A percentile compares a stretch with the other conserved stretches of the same genome.
phyloP scores from a whole-genome alignment of 2,888 invertebrate genomes.

The Brassicogethes aeneus region DNA sequence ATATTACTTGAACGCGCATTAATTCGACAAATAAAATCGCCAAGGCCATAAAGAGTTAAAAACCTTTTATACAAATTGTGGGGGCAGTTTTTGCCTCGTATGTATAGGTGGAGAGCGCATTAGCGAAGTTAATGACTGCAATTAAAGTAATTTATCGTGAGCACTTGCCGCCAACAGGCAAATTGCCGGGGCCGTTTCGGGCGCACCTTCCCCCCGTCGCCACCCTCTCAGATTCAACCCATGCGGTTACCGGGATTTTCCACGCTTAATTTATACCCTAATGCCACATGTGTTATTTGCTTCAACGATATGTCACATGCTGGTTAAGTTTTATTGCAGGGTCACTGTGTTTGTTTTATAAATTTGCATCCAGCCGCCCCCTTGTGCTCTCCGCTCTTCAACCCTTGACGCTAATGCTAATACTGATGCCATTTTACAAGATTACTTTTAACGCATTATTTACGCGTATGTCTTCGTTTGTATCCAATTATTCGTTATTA shows the following conservation, averaged over 20 bases:
- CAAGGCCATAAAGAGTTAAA: too few species aligned
- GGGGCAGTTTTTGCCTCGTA: too few species aligned
- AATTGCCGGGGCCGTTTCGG: constrained; percentile 26
- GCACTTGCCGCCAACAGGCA: constrained; percentile 24
- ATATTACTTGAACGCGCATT: too few species aligned
- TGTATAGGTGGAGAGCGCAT: constrained; percentile 28
- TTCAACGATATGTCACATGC: constrained; percentile 28
- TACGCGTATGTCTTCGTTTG: background rate
- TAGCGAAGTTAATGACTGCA: constrained; percentile 35
- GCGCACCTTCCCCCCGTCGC: background rate
- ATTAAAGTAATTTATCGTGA: constrained; percentile 38
- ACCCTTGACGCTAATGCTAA: constrained; percentile 8
- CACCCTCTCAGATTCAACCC: constrained; percentile 21
- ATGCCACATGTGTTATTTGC: constrained; percentile 28
- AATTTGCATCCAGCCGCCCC: constrained; percentile 22
- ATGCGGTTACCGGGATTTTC: constrained; percentile 36
- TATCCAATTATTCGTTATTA: too few species aligned
- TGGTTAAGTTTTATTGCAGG: constrained; percentile 24
- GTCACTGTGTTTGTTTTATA: constrained; percentile 26
- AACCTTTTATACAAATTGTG: too few species aligned
- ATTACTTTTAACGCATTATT: background rate
- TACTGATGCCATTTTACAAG: constrained; percentile 11
- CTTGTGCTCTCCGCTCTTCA: too few species aligned
- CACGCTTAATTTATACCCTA: constrained; percentile 33
- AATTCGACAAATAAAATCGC: too few species aligned